Percentiles rank a stretch among this genome's conserved stretches.
Conservation (phyloP, 1,140 invertebrate genomes). For the fruit fly (Drosophila melanogaster) region Release_6_plus_ISO1_MT NC_004354.4:7586501-7587000, state of each 20-base stretch:
- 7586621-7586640: slow-evolving; percentile 82
- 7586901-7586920: neutral
- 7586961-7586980: too few relatives aligned
- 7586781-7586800: slow-evolving; percentile 66
- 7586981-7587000: neutral
- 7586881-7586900: neutral
- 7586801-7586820: slow-evolving; percentile 70
- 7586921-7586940: neutral
- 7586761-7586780: slow-evolving; percentile 6
- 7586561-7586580: slow-evolving; percentile 77
- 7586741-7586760: neutral
- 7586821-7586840: slow-evolving; percentile 80
- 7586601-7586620: slow-evolving; percentile 41
- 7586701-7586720: slow-evolving; percentile 41
- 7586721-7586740: slow-evolving; percentile 23
- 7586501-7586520: slow-evolving; percentile 6
- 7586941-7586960: neutral
- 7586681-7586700: slow-evolving; percentile 12
- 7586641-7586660: slow-evolving; percentile 60
- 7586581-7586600: slow-evolving; percentile 83
- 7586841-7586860: slow-evolving; percentile 68
- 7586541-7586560: slow-evolving; percentile 63
- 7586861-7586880: slow-evolving; percentile 24
- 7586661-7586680: slow-evolving; percentile 31
- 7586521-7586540: neutral